Percentiles rank a stretch among this genome's conserved stretches.
These are phyloP conservation scores for Tenualosa thibaudeaui DNA, from an alignment of 2,797 vertebrate species.

Conservation along the genomic window DNA sequence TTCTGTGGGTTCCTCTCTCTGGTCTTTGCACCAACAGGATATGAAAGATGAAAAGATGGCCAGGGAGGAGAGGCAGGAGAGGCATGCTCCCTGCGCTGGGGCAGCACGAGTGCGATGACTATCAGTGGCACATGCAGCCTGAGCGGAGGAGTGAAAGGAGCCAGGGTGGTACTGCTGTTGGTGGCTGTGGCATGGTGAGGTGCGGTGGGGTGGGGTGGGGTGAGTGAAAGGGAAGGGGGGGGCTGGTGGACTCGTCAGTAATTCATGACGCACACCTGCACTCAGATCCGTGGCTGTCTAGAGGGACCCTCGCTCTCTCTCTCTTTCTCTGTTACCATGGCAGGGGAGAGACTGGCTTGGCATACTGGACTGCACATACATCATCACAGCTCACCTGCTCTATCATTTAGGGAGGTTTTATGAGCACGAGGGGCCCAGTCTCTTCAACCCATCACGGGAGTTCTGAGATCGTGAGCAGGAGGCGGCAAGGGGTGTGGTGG, in stretches of 20 bases:
- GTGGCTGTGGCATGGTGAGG: neutral
- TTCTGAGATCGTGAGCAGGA: neutral
- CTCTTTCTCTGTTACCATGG: neutral
- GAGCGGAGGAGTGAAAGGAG: constrained; percentile 5
- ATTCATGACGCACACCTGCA: constrained; percentile 5
- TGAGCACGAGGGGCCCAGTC: neutral
- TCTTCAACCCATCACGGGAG: neutral
- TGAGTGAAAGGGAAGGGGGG: neutral
- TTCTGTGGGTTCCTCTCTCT: constrained; percentile 21
- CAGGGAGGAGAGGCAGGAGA: neutral
- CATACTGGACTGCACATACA: neutral
- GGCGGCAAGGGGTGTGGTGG: neutral
- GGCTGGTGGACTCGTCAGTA: neutral
- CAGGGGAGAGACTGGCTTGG: neutral
- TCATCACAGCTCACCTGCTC: neutral
- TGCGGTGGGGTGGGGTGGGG: neutral
- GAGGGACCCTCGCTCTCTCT: neutral
- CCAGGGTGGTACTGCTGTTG: neutral
- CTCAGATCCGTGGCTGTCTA: neutral
- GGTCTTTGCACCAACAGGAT: constrained; percentile 42
- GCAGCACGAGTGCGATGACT: constrained; percentile 37
- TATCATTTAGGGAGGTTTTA: neutral
- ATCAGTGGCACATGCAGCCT: constrained; percentile 27
- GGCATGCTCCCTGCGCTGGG: constrained; percentile 28
- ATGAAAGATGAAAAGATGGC: constrained; percentile 52